Percentiles rank a stretch among this genome's conserved stretches.
These are phyloP conservation scores for Philereme vetulata DNA, from an alignment of 2,888 invertebrate species.

Conservation along the genomic window DNA sequence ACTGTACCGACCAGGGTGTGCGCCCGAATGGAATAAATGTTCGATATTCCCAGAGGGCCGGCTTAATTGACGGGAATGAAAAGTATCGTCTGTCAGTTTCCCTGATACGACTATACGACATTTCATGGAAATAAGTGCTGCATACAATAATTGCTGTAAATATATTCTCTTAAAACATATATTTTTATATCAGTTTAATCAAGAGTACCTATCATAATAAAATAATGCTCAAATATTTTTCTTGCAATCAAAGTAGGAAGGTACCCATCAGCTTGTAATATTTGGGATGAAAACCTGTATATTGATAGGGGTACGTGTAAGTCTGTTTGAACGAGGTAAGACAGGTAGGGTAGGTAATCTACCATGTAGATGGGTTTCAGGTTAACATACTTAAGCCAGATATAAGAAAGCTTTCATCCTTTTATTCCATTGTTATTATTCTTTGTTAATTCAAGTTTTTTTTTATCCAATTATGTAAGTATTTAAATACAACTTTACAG, in stretches of 20 bases:
- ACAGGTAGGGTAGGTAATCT: conserved; percentile 18
- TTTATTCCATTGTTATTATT: conserved; percentile 33
- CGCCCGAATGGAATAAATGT: conserved; percentile 9
- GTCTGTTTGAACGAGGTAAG: conserved; percentile 20
- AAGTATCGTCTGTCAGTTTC: conserved; percentile 11
- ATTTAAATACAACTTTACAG: too few relatives aligned
- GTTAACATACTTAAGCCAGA: conserved; percentile 19
- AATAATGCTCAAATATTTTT: not conserved
- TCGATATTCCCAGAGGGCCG: conserved; percentile 8
- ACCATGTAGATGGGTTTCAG: conserved; percentile 20
- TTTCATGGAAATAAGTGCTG: not conserved
- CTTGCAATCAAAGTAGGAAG: not conserved
- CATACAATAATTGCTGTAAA: too few relatives aligned
- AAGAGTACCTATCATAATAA: too few relatives aligned
- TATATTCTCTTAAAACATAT: too few relatives aligned
- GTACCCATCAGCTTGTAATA: not conserved
- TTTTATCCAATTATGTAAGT: too few relatives aligned
- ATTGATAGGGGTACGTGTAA: conserved; percentile 1
- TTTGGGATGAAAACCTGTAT: not conserved
- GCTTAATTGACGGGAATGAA: conserved; percentile 14
- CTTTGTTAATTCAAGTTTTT: conserved; percentile 8
- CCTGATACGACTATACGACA: not conserved
- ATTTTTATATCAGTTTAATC: too few relatives aligned
- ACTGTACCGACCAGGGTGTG: not conserved
- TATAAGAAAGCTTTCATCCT: conserved; percentile 35